These are phyloP conservation scores for Psophia crepitans DNA, from an alignment of 2,113 vertebrate species.

Conservation along the genomic window DNA sequence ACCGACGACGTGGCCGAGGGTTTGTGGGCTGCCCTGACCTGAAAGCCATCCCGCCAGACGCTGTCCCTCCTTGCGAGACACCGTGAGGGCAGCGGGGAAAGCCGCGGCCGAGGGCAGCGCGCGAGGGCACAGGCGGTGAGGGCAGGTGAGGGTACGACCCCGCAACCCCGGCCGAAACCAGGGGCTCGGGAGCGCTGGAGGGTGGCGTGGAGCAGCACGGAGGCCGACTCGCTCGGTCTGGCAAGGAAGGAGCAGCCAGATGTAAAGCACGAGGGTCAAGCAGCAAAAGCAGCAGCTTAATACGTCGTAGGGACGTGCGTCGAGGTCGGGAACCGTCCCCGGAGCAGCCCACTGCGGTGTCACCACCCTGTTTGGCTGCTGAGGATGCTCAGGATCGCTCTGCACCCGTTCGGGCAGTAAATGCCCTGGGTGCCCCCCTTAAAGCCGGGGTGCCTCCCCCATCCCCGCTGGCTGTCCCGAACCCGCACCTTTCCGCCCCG, in stretches of 20 bases:
- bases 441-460: neutral
- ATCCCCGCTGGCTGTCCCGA: neutral
- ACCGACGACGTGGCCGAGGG: neutral
- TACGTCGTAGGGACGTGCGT: rapidly evolving
- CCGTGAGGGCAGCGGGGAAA: neutral
- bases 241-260: too few relatives aligned
- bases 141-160: neutral
- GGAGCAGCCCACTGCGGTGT: neutral
- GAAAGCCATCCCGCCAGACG: neutral
- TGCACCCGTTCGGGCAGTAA: neutral
- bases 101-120: neutral
- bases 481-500: neutral
- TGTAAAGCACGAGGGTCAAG: neutral
- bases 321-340: neutral
- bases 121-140: rapidly evolving
- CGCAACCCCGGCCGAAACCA: neutral
- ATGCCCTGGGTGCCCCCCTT: neutral
- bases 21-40: neutral
- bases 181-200: neutral
- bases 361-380: neutral
- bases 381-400: neutral
- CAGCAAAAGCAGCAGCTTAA: neutral
- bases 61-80: neutral
- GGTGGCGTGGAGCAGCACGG: too few relatives aligned
- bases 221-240: too few relatives aligned